A percentile compares a stretch with the other conserved stretches of the same genome.
These are phyloP conservation scores for Drosophila lowei DNA, from an alignment of 1,140 invertebrate species.

Conservation along the genomic window DNA sequence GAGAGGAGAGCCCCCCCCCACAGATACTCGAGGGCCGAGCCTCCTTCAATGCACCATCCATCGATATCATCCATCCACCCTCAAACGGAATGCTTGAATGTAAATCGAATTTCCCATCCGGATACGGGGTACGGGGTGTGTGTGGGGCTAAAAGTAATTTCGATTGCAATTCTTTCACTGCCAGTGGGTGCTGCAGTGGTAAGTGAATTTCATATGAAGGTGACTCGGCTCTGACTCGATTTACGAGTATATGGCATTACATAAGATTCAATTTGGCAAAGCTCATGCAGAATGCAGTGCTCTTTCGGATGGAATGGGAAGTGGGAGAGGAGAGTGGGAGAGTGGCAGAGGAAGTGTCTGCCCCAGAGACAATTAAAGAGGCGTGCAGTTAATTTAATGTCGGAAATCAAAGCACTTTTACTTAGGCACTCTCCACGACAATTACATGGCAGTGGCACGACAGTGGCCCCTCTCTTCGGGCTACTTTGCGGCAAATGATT, in stretches of 20 bases:
- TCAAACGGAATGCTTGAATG: slow-evolving; percentile 32
- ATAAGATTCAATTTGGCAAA: slow-evolving; percentile 48
- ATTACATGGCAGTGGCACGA: slow-evolving; percentile 50
- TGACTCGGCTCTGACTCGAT: slow-evolving; percentile 24
- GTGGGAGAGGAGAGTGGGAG: no score
- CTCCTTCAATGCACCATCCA: background rate
- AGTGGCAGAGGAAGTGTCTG: background rate
- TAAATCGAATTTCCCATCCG: slow-evolving; percentile 50
- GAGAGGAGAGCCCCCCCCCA: background rate
- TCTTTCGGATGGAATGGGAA: background rate
- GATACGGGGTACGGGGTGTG: slow-evolving; percentile 1
- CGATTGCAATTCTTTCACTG: slow-evolving; percentile 51
- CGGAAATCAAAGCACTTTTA: slow-evolving; percentile 72
- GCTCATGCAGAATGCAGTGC: slow-evolving; percentile 22
- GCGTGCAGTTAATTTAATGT: slow-evolving; percentile 66
- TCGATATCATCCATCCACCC: background rate
- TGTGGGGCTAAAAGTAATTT: slow-evolving; percentile 45
- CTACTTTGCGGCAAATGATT: slow-evolving; percentile 69
- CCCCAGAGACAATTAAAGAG: slow-evolving; percentile 56
- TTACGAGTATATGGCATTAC: slow-evolving; percentile 39
- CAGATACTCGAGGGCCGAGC: background rate
- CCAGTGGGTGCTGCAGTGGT: slow-evolving; percentile 26
- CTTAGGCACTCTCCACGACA: slow-evolving; percentile 43
- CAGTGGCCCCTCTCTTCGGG: slow-evolving; percentile 44
- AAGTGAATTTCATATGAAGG: slow-evolving; percentile 62